Evolutionary conservation across 2,888 invertebrate species (phyloP), one percentile per base, ranked within the genome.

Genomic region (Willowsia nigromaculata): DNA sequence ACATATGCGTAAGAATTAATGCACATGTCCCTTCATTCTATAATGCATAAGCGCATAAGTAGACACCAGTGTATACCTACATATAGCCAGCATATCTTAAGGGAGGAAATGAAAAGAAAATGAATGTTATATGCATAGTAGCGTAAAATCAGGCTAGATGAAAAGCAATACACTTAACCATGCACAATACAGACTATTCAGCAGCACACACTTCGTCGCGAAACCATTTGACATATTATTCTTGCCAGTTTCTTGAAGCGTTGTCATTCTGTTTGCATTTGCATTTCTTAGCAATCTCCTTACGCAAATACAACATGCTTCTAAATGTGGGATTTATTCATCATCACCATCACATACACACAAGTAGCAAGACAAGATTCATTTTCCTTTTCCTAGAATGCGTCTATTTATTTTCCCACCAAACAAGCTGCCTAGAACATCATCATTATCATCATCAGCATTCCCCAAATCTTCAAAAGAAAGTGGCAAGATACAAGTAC

Each of bases 361-460:
- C 43, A 47, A 74, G 25, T 25, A 43, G 25, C 43, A 27, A 47
- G 25, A 40, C 74, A 74, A 6, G n/a, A 47, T 30, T 74, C 74
- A 50, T 74, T 74, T 74, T 47, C 50, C 22, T 25, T 43, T 71
- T 71, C 71, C 43, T 2, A 27, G 74, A 74, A 74, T 27, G 4
- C 50, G 47, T 50, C 27, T 74, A 27, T 74, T 74, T 74, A 74
- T 74, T 74, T 74, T 74, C 27, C 74, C 74, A 47, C 27, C 27
- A 74, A 74, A 30, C 15, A 25, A 50, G 5, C 13, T 9, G 9
- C 25, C 5, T 9, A 74, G 47, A 37, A 47, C 13, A 50, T 74
- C n/a, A 59, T 15, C 25, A 11, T 56, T 5, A 56, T 18, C 59
- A 25, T 59, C 59, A 56, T 56, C 9, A n/a, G n/a, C n/a, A n/a